These are phyloP conservation scores for Neoitamus cyanurus DNA, from an alignment of 2,888 invertebrate genomes.

Conservation along the genomic window DNA sequence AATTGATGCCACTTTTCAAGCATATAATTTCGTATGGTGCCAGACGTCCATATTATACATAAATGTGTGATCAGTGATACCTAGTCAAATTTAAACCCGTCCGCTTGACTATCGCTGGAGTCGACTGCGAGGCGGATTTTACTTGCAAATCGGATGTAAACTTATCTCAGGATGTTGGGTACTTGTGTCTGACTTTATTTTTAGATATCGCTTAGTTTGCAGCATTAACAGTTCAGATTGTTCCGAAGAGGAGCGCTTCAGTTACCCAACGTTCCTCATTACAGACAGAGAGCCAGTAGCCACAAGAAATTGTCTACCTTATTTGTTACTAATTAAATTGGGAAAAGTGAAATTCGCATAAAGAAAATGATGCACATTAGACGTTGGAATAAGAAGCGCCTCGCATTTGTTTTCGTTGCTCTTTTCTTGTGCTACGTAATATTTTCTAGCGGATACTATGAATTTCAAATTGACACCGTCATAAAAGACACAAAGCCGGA, in stretches of 20 bases:
- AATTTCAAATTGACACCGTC: conserved; percentile 67
- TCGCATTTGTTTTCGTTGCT: neutral
- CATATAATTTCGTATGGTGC: too few species aligned
- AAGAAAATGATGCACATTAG: conserved; percentile 47
- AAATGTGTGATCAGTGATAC: too few species aligned
- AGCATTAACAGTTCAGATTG: neutral
- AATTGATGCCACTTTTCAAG: too few species aligned
- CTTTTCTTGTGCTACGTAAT: conserved; percentile 58
- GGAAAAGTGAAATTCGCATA: too few species aligned
- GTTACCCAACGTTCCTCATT: neutral
- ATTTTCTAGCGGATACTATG: conserved; percentile 62
- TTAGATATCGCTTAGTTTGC: neutral
- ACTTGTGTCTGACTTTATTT: neutral
- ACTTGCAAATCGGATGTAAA: neutral
- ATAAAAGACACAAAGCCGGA: conserved; percentile 71
- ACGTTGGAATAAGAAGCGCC: conserved; percentile 49
- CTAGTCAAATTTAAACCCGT: neutral
- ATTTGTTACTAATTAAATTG: neutral
- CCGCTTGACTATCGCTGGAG: neutral
- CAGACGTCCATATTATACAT: too few species aligned
- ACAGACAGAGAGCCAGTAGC: neutral
- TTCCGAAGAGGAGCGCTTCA: neutral
- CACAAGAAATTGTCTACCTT: neutral
- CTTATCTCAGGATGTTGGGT: neutral
- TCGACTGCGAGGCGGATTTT: neutral